These are phyloP conservation scores for Strix uralensis DNA, from an alignment of 2,113 vertebrate genomes.

Conservation along the genomic window DNA sequence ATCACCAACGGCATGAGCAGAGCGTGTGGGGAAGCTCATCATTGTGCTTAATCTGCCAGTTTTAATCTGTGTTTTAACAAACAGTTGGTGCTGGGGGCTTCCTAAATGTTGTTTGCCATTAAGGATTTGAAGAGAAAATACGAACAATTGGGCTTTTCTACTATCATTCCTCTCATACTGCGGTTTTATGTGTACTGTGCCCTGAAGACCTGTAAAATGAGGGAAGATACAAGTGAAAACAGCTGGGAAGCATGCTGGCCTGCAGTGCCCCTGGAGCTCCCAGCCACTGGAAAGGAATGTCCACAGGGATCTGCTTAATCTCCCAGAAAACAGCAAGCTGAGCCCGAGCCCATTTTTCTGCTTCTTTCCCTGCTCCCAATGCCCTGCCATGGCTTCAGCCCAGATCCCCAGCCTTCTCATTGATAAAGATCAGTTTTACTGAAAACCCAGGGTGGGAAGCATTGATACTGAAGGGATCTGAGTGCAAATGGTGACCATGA, in stretches of 20 bases:
- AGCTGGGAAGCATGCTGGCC: neutral
- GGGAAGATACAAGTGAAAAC: neutral
- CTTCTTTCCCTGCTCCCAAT: neutral
- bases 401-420: neutral
- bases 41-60: neutral
- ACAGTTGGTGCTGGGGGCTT: neutral
- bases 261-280: neutral
- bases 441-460: neutral
- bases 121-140: neutral
- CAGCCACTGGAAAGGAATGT: neutral
- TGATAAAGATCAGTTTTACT: neutral
- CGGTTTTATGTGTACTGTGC: neutral
- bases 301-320: neutral
- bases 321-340: neutral
- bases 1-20: neutral
- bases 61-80: neutral
- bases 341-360: neutral
- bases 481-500: fast-evolving
- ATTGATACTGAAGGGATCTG: neutral
- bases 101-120: neutral
- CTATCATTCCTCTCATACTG: neutral
- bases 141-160: neutral
- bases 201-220: neutral
- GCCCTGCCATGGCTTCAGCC: neutral
- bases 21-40: neutral